Conservation (phyloP, 2,888 invertebrate species). For the Heliconius ismenius region DNA sequence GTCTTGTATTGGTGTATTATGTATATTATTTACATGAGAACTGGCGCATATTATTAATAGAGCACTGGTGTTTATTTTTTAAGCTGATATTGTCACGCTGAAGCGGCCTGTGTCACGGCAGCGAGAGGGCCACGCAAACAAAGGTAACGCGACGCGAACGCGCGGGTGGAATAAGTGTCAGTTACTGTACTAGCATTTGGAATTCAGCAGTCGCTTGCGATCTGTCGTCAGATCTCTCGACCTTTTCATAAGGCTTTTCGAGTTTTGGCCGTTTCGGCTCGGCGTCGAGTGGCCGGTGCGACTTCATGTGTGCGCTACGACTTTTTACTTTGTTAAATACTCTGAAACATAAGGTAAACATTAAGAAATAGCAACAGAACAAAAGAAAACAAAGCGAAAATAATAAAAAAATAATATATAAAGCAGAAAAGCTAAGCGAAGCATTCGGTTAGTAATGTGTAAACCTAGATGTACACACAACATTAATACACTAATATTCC, state of each 20-base stretch:
- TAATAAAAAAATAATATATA: slow-evolving; percentile 17
- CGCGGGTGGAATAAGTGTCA: slow-evolving; percentile 53
- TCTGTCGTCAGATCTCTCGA: slow-evolving; percentile 78
- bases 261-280: slow-evolving; percentile 86
- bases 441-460: slow-evolving; percentile 47
- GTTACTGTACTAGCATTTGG: slow-evolving; percentile 68
- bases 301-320: slow-evolving; percentile 99
- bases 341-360: slow-evolving; percentile 85
- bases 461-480: slow-evolving; percentile 54
- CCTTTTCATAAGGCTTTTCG: slow-evolving; percentile 83
- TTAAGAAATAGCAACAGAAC: slow-evolving; percentile 73
- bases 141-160: slow-evolving; percentile 25
- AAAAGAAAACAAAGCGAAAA: slow-evolving; percentile 50
- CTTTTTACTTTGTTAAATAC: slow-evolving; percentile 99
- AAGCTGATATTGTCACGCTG: slow-evolving; percentile 2
- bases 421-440: slow-evolving; percentile 41
- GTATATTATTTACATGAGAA: slow-evolving; percentile 1
- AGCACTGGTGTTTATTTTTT: not conserved
- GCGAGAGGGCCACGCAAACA: slow-evolving; percentile 7
- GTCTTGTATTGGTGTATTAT: not conserved
- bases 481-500: slow-evolving; percentile 63
- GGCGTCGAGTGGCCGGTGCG: slow-evolving; percentile 95
- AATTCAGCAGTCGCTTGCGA: slow-evolving; percentile 70
- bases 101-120: slow-evolving; percentile 5
- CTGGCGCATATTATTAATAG: not conserved